Conservation (phyloP, 2,113 vertebrate genomes). For the Urocynchramus pylzowi region DNA sequence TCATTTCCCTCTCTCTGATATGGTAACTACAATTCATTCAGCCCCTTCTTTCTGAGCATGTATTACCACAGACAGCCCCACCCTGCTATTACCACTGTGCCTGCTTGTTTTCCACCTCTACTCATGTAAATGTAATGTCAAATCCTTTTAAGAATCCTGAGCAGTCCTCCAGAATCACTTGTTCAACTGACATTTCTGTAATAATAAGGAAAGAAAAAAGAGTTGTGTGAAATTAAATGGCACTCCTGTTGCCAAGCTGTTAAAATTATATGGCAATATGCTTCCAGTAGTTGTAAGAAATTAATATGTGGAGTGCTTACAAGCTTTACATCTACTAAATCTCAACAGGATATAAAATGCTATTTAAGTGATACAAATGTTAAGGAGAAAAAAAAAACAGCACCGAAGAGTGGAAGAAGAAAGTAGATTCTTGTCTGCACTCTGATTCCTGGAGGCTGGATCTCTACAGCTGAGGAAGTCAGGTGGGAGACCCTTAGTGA, state of each 20-base stretch:
- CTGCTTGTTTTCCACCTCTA: slow-evolving; percentile 5
- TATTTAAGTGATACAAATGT: slow-evolving; percentile 45
- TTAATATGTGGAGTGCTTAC: slow-evolving; percentile 64
- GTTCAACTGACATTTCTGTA: slow-evolving; percentile 55
- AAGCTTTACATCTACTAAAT: slow-evolving; percentile 55
- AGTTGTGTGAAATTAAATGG: slow-evolving; percentile 59
- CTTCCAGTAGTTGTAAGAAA: slow-evolving; percentile 66
- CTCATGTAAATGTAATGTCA: slow-evolving; percentile 60
- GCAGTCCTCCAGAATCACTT: slow-evolving; percentile 42
- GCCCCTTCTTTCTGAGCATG: background rate
- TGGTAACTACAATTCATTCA: background rate
- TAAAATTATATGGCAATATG: slow-evolving; percentile 62
- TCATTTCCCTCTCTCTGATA: slow-evolving; percentile 9
- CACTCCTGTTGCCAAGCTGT: slow-evolving; percentile 53
- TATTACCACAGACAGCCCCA: background rate
- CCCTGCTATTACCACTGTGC: background rate
- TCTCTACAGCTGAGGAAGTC: background rate
- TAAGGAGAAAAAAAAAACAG: background rate
- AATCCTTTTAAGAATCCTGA: slow-evolving; percentile 43
- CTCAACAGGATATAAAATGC: slow-evolving; percentile 56
- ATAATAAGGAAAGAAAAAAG: slow-evolving; percentile 61
- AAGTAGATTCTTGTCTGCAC: background rate
- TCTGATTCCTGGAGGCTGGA: background rate
- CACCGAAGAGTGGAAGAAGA: slow-evolving; percentile 32
- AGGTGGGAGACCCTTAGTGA: background rate